A percentile compares a stretch with the other conserved stretches of the same genome.
Conservation (phyloP, 2,888 invertebrate species). For the Andrena praecox region DNA sequence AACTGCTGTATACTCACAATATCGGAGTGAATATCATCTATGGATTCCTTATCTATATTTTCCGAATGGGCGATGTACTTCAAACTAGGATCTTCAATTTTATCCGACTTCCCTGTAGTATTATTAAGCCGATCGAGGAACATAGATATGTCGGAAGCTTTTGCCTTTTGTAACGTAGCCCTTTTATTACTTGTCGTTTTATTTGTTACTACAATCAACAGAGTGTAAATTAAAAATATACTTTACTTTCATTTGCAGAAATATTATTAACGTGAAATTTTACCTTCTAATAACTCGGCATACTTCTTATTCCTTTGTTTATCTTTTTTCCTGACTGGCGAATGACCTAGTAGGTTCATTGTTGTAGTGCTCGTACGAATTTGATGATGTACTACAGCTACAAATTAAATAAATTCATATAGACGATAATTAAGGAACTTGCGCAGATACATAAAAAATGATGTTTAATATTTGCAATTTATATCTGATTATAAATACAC, state of each 20-base stretch:
- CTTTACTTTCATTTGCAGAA: background rate
- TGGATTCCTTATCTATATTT: background rate
- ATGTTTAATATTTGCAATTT: background rate
- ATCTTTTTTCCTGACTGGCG: constrained; percentile 85
- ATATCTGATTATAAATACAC: background rate
- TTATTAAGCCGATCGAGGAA: constrained; percentile 87
- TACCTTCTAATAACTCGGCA: constrained; percentile 90
- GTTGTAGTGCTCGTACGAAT: constrained; percentile 73
- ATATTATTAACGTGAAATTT: constrained; percentile 23
- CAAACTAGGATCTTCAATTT: background rate
- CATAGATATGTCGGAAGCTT: constrained; percentile 88
- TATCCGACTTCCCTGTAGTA: constrained; percentile 87
- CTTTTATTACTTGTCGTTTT: constrained; percentile 88
- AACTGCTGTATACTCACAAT: constrained; percentile 23
- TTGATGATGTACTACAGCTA: constrained; percentile 61
- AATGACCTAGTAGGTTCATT: constrained; percentile 70
- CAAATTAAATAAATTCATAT: constrained; percentile 37
- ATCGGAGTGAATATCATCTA: background rate
- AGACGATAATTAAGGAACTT: background rate
- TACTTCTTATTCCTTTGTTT: constrained; percentile 87
- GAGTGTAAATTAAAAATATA: background rate
- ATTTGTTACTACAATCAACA: constrained; percentile 87
- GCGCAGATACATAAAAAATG: background rate
- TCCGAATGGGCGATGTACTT: background rate
- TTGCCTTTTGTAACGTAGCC: constrained; percentile 89